phyloP scores from a whole-genome alignment of 2,113 vertebrate species.

The Hemiprocne comata region DNA sequence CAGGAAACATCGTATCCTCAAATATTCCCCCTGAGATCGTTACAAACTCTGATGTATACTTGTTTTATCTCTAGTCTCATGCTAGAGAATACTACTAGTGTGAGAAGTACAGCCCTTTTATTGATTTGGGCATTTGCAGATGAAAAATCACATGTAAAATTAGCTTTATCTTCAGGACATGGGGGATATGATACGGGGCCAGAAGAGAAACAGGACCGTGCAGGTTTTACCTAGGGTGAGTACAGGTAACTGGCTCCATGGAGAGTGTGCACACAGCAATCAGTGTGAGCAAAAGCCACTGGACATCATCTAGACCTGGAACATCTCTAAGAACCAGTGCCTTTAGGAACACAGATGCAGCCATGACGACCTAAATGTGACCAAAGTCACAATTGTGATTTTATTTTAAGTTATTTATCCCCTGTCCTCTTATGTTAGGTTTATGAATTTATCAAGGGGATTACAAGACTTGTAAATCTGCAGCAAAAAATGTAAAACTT shows the following conservation, averaged over 20 bases:
- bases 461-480: background rate
- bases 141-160: background rate
- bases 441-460: background rate
- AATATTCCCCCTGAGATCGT: background rate
- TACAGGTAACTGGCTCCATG: background rate
- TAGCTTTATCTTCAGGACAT: background rate
- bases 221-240: background rate
- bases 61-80: background rate
- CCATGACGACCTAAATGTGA: background rate
- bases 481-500: background rate
- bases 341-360: background rate
- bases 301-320: background rate
- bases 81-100: background rate
- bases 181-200: background rate
- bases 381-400: background rate
- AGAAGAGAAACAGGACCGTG: background rate
- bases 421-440: background rate
- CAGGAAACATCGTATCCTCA: background rate
- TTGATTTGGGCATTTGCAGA: background rate
- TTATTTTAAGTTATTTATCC: background rate
- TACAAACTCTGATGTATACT: background rate
- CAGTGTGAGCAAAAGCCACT: background rate
- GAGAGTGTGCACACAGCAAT: background rate
- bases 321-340: background rate
- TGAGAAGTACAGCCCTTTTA: background rate